Base-by-base conservation (phyloP, 1,140 invertebrate species). In the Ceratoteleas bidentatus region DNA sequence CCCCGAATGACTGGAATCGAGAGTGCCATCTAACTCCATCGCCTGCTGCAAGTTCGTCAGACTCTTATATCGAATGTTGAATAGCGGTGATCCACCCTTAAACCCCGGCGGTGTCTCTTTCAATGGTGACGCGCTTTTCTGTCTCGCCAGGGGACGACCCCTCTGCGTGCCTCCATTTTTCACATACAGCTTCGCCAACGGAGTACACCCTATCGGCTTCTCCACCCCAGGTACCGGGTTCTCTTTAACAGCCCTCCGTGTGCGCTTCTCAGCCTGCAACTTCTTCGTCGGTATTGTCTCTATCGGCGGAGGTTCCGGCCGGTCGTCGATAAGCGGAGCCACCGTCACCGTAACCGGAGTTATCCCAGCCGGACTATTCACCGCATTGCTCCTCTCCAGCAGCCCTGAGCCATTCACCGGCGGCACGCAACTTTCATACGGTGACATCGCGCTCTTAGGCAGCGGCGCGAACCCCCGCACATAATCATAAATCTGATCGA, bases 401-500 rank as follows among this genome's bases (percentile, higher is more conserved):
- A 83, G 32, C 33, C 50, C 66, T 15, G 73, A 54, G 0, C 77
- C 62, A 68, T 83, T 84, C 15, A 74, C 77, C 33, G 45, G 57
- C 1, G 75, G 69, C 13, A 62, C 40, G 50, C 36, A 81, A 49
- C 85, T 90, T 36, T 93, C 93, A 84, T 94, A 95, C 0, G 94
- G 94, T 0, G 94, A 94, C 72, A 95, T 93, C 32, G 96, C 93
- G 85, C 94, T 96, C 88, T 97, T 97, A 0, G 97, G 96, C 34
- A 98, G 92, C 0, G 97, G 96, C 10, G 96, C 96, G 85, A 98
- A 96, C 0, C 97, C 97, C 52, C 97, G 92, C 0, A 99, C 97
- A 88, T 98, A 99, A 87, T 98, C 97, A 89, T 99, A 99, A 70
- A 99, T 97, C 90, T 98, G 97, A 92, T 99, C 97, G 81, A 98